A percentile compares a stretch with the other conserved stretches of the same genome.
Evolutionary conservation across 2,888 invertebrate species (phyloP).

Genomic region (Pheosia gnoma): DNA sequence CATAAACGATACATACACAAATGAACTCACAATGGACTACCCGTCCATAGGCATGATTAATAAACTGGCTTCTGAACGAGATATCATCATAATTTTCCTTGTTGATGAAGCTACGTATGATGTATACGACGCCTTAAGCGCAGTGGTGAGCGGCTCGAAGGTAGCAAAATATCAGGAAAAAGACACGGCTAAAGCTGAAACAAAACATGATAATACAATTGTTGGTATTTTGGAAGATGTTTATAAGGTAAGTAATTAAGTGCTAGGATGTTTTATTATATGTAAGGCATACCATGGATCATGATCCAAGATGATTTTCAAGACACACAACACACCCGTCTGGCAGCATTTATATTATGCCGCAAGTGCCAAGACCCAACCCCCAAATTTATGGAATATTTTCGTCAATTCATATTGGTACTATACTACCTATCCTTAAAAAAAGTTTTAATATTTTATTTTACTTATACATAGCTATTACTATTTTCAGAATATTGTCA

Average conservation of each 20-base stretch:
- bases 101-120: slow-evolving; percentile 19
- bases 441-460: too few relatives aligned
- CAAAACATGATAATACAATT: slow-evolving; percentile 22
- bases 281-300: too few relatives aligned
- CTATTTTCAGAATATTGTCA: slow-evolving; percentile 50
- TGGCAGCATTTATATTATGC: too few relatives aligned
- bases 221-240: slow-evolving; percentile 44
- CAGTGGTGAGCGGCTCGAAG: slow-evolving; percentile 50
- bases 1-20: slow-evolving; percentile 78
- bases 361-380: too few relatives aligned
- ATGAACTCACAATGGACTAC: slow-evolving; percentile 87
- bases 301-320: too few relatives aligned
- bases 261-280: neutral
- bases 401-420: too few relatives aligned
- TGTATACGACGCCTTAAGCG: slow-evolving; percentile 43
- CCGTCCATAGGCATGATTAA: slow-evolving; percentile 90
- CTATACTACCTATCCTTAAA: too few relatives aligned
- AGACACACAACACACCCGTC: too few relatives aligned
- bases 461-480: neutral
- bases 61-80: slow-evolving; percentile 57
- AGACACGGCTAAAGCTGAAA: neutral
- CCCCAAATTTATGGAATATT: too few relatives aligned
- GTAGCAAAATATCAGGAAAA: slow-evolving; percentile 17
- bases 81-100: slow-evolving; percentile 56
- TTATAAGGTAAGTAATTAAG: slow-evolving; percentile 53